Evolutionary conservation across 2,888 invertebrate species (phyloP), one percentile per base, ranked within the genome.

Genomic region (Hydriomena furcata): DNA sequence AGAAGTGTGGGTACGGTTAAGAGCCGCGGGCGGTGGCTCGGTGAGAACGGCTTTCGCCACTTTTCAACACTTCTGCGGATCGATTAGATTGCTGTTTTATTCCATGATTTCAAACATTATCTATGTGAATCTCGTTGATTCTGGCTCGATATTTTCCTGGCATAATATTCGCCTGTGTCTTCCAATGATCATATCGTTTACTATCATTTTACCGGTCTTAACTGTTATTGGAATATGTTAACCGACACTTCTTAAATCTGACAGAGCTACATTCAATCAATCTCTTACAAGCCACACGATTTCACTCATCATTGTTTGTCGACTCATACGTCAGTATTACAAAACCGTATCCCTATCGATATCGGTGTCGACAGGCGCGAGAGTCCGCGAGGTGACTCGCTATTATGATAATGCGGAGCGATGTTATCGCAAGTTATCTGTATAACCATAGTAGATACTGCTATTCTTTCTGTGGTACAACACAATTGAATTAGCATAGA

Each of bases 401-500:
- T 87, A 86, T 87, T 89, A 89, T 90, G 89, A 84, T 90, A 89
- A 90, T 90, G 76, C 82, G 72, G 82, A 72, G 77, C 67, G 85
- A 84, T 82, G 73, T 71, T 85, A 88, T 89, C 81, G 68, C 71
- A 64, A 41, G 76, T 75, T 77, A 80, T 82, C 76, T 76, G 75
- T 74, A 42, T 13, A 43, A 27, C 30, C 31, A 24, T 36, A 12
- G 12, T 30, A 43, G 27, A 44, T 24, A 51, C 51, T 45, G 45
- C 30, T 38, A 28, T 20, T 25, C 35, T 13, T 35, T 40, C 51
- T 45, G 51, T 51, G 51, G 46, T 81, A 65, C 75, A 78, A 84
- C 82, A 89, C 89, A 89, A 89, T 88, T 89, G 89, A 89, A 90
- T 90, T 90, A 90, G 87, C 90, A 89, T 89, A 86, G 87, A 76